A percentile compares a stretch with the other conserved stretches of the same genome.
phyloP scores from a whole-genome alignment of 2,113 vertebrate genomes.

The Sarotherodon lohbergeri region DNA sequence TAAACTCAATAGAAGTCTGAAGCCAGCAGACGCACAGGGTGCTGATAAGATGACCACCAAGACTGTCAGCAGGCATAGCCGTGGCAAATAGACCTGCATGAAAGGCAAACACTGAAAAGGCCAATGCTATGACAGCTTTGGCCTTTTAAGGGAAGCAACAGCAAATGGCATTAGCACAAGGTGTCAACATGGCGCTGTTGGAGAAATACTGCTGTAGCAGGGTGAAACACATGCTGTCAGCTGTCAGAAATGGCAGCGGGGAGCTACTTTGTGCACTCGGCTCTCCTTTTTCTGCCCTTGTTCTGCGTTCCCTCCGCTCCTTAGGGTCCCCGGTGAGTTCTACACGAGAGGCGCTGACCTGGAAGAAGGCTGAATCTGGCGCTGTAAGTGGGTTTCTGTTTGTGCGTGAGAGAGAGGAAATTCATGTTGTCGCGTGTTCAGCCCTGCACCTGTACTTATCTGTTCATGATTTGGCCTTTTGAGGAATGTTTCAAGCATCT shows the following conservation, averaged over 20 bases:
- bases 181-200: neutral
- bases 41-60: neutral
- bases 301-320: neutral
- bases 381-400: neutral
- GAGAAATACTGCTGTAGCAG: neutral
- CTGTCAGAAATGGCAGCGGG: neutral
- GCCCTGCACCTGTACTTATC: neutral
- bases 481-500: neutral
- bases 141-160: slow-evolving; percentile 22
- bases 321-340: neutral
- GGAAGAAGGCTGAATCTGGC: neutral
- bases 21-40: neutral
- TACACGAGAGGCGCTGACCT: neutral
- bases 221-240: neutral
- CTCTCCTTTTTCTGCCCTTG: neutral
- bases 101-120: slow-evolving; percentile 34
- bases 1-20: neutral
- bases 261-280: neutral
- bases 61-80: neutral
- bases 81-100: neutral
- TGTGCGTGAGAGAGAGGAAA: neutral
- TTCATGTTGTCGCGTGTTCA: neutral
- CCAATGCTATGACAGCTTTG: slow-evolving; percentile 30
- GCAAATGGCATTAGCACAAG: neutral
- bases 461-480: neutral